A percentile compares a stretch with the other conserved stretches of the same genome.
phyloP scores from a whole-genome alignment of 2,888 invertebrate genomes.

The Nymphalis urticae region DNA sequence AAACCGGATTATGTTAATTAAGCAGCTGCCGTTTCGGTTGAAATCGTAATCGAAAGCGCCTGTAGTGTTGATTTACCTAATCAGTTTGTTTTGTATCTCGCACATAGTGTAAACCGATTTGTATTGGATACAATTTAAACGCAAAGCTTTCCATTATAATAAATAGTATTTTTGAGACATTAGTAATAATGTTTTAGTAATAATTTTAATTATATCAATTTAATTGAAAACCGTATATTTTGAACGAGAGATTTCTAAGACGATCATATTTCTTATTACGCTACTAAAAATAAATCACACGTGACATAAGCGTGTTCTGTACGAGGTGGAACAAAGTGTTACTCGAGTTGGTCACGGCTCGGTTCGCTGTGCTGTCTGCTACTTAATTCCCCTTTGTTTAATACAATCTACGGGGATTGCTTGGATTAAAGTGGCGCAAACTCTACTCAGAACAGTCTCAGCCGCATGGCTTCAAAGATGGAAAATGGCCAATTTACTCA shows the following conservation, averaged over 20 bases:
- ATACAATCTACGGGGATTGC: conserved; percentile 65
- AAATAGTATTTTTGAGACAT: neutral
- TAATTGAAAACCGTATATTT: neutral
- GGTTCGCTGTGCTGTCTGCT: conserved; percentile 59
- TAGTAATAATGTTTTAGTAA: neutral
- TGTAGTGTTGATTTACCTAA: conserved; percentile 65
- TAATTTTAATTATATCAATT: neutral
- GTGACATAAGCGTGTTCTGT: conserved; percentile 15
- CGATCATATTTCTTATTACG: conserved; percentile 26
- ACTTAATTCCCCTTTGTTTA: conserved; percentile 70
- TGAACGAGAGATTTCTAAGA: conserved; percentile 11
- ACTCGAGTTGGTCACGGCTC: conserved; percentile 58
- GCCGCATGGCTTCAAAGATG: conserved; percentile 8
- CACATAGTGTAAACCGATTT: conserved; percentile 42
- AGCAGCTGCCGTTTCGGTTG: conserved; percentile 57
- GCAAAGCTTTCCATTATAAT: conserved; percentile 1
- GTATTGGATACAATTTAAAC: conserved; percentile 37
- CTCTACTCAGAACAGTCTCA: conserved; percentile 20
- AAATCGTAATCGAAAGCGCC: conserved; percentile 64
- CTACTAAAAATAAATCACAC: conserved; percentile 25
- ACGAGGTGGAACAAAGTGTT: conserved; percentile 53
- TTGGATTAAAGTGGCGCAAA: conserved; percentile 57
- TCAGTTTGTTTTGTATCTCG: conserved; percentile 60
- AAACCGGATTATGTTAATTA: conserved; percentile 67
- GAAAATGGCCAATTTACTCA: conserved; percentile 14